Evolutionary conservation across 2,113 vertebrate species (phyloP).

Genomic region (Gymnocephalus cernua): DNA sequence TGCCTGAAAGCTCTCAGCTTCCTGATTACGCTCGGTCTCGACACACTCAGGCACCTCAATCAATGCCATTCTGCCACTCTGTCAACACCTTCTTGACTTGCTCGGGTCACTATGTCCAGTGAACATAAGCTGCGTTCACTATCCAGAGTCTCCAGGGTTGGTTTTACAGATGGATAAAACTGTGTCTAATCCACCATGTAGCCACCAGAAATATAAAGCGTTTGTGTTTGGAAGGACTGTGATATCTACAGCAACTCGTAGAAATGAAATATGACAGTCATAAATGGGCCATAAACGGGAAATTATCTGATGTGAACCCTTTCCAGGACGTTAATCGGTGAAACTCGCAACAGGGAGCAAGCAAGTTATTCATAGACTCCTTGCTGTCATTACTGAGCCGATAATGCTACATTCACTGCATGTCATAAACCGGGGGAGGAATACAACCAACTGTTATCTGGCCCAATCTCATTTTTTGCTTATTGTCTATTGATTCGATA

Average conservation of each 20-base stretch:
- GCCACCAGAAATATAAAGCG: slow-evolving; percentile 24
- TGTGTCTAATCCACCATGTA: slow-evolving; percentile 40
- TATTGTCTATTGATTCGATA: slow-evolving; percentile 59
- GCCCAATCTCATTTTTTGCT: slow-evolving; percentile 28
- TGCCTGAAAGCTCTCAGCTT: slow-evolving; percentile 57
- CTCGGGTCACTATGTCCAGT: slow-evolving; percentile 20
- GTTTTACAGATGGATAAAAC: slow-evolving; percentile 41
- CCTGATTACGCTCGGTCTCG: slow-evolving; percentile 63
- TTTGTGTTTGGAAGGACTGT: slow-evolving; percentile 35
- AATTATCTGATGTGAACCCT: slow-evolving; percentile 35
- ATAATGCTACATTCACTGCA: slow-evolving; percentile 43
- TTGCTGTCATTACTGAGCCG: slow-evolving; percentile 43
- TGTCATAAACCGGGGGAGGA: slow-evolving; percentile 46
- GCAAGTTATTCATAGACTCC: slow-evolving; percentile 51
- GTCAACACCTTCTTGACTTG: slow-evolving; percentile 40
- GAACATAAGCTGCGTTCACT: slow-evolving; percentile 25
- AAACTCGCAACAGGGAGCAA: slow-evolving; percentile 33
- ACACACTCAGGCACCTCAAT: slow-evolving; percentile 70
- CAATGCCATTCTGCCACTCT: slow-evolving; percentile 59
- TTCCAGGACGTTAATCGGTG: slow-evolving; percentile 47
- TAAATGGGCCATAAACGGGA: slow-evolving; percentile 65
- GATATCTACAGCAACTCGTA: slow-evolving; percentile 47
- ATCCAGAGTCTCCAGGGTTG: slow-evolving; percentile 13
- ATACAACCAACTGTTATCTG: slow-evolving; percentile 32
- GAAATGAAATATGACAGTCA: slow-evolving; percentile 56